A percentile compares a stretch with the other conserved stretches of the same genome.
phyloP scores from a whole-genome alignment of 2,888 invertebrate species.

The Lasioglossum pauxillum region DNA sequence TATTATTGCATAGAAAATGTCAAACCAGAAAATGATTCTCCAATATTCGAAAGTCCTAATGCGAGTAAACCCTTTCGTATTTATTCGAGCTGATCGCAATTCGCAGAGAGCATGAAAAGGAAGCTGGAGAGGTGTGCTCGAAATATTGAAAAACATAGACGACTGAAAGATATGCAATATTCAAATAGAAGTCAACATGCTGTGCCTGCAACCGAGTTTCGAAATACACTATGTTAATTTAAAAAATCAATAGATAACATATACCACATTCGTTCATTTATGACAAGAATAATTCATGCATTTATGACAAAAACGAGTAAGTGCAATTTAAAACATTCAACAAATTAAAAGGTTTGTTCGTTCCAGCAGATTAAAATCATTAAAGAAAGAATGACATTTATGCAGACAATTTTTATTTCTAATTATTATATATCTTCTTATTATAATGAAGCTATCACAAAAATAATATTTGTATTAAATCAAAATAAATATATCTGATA shows the following conservation, averaged over 20 bases:
- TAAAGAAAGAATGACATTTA: background rate
- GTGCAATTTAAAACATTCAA: background rate
- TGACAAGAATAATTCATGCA: background rate
- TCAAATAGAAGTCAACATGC: background rate
- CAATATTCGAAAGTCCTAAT: background rate
- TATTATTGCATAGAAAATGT: background rate
- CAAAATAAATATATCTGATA: background rate
- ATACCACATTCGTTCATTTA: background rate
- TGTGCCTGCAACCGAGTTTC: background rate
- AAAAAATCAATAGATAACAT: too few relatives aligned
- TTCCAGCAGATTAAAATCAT: background rate
- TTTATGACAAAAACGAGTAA: background rate
- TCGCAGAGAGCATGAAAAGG: background rate
- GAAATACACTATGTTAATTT: background rate
- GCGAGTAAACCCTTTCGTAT: background rate
- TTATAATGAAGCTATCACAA: background rate
- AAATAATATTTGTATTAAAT: background rate
- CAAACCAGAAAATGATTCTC: background rate
- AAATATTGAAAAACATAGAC: background rate
- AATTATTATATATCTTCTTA: too few relatives aligned
- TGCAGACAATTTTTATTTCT: too few relatives aligned
- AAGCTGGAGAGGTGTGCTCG: background rate
- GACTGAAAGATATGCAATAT: slow-evolving; percentile 1
- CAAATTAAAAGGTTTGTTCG: background rate
- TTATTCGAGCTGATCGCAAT: background rate